Evolutionary conservation across 2,113 vertebrate genomes (phyloP), one percentile per base, ranked within the genome.

Genomic region (Passer montanus): DNA sequence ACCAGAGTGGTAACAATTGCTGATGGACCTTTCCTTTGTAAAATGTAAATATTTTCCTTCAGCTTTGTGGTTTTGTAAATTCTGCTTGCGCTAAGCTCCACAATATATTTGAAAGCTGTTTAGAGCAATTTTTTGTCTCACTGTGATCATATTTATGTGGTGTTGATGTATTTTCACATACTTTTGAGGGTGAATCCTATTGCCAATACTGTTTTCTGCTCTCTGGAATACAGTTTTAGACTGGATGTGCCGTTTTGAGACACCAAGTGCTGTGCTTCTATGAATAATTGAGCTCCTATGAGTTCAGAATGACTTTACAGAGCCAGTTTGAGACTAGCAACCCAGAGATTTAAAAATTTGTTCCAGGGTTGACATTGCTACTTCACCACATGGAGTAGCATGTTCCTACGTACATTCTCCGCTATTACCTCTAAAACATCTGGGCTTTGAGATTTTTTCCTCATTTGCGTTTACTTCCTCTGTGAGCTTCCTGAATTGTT

Each of bases 401-500:
- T 3, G 11, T 12, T 66, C 30, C 31, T 19, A 39, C 0, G 11
- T 16, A 6, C 31, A 4, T 64, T 10, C 20, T 43, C 80, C 56
- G 41, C 31, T 66, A 5, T 7, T n/a, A 58, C 22, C 37, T 23
- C 59, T 53, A 18, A 78, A 85, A 22, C 10, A 41, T 4, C 4
- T 2, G 7, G 7, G 10, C 1, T 64, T 63, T 21, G 58, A 0
- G 2, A 46, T 10, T 7, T 11, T 6, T 14, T 82, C 6, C 37
- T 47, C 53, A n/a, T 15, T 73, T 10, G 6, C 3, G 6, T 69
- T 53, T 31, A 53, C 56, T 58, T 67, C 6, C 3, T 10, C 73
- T 23, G 15, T 6, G 26, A 28, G 15, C n/a, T 84, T 74, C 13
- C 27, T 2, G 49, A 43, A 33, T 1, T 3, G 44, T 14, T 9